Conservation (phyloP, 2,888 invertebrate genomes). For the Odontocolon sp. region DNA sequence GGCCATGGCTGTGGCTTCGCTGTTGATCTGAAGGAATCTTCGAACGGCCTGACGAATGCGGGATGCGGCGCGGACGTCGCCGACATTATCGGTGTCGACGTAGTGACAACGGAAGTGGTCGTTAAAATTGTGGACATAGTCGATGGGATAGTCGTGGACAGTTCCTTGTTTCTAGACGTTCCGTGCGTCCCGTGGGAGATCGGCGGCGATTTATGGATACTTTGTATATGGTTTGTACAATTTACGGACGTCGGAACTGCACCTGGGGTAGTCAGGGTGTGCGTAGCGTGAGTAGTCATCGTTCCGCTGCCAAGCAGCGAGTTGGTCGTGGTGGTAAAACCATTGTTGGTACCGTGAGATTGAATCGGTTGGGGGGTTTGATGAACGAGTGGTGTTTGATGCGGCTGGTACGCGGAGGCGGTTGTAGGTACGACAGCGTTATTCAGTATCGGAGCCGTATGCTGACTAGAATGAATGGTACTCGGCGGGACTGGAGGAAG, state of each 20-base stretch:
- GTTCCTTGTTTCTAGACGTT: constrained; percentile 67
- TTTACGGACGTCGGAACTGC: constrained; percentile 62
- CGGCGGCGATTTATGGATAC: constrained; percentile 68
- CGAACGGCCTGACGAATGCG: constrained; percentile 79
- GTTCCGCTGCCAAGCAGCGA: constrained; percentile 81
- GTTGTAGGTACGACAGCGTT: constrained; percentile 65
- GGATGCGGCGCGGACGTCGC: constrained; percentile 66
- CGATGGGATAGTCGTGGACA: constrained; percentile 35
- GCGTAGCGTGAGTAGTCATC: constrained; percentile 77
- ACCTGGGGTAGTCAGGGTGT: constrained; percentile 66
- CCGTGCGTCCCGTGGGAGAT: constrained; percentile 60
- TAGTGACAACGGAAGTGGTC: constrained; percentile 31
- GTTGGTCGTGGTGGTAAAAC: constrained; percentile 81
- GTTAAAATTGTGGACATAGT: constrained; percentile 21
- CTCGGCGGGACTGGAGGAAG: constrained; percentile 72
- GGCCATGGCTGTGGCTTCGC: constrained; percentile 73
- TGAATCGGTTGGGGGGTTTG: constrained; percentile 57
- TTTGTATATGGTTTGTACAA: constrained; percentile 61
- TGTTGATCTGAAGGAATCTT: constrained; percentile 77
- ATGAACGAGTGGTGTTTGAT: constrained; percentile 42
- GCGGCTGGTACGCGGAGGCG: constrained; percentile 61
- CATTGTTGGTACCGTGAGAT: constrained; percentile 69
- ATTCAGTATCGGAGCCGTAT: constrained; percentile 71
- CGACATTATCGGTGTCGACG: constrained; percentile 45
- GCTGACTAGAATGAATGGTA: constrained; percentile 79